phyloP scores from a whole-genome alignment of 2,797 vertebrate genomes.

The Tokudaia muenninki region DNA sequence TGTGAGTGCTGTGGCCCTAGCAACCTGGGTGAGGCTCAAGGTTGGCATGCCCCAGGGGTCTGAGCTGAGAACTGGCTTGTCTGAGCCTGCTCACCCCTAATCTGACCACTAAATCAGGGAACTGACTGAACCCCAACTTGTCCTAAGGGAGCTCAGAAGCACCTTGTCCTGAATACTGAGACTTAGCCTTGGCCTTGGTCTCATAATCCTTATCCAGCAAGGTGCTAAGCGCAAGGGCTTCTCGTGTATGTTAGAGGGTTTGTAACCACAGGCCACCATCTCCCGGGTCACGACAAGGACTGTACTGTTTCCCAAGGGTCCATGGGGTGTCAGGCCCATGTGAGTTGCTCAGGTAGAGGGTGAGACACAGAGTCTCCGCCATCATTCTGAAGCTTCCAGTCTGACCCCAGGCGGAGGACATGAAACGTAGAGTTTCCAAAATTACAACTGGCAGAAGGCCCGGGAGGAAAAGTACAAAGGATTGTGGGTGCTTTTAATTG shows the following conservation, averaged over 20 bases:
- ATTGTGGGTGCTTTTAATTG: background rate
- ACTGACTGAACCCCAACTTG: conserved; percentile 74
- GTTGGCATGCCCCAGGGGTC: background rate
- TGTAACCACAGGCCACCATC: background rate
- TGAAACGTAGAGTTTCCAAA: background rate
- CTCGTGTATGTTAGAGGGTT: background rate
- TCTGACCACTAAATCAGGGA: conserved; percentile 70
- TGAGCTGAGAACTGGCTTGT: conserved; percentile 59
- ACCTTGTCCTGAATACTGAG: background rate
- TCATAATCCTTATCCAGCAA: background rate
- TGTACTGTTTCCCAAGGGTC: background rate
- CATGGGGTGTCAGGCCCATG: background rate
- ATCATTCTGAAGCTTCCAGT: background rate
- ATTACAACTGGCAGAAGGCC: background rate
- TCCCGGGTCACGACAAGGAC: background rate
- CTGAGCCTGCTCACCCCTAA: conserved; percentile 53
- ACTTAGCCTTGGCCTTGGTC: background rate
- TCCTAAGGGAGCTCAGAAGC: conserved; percentile 18
- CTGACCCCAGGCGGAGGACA: background rate
- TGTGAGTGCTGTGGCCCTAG: background rate
- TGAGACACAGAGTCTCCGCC: background rate
- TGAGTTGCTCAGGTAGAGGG: background rate
- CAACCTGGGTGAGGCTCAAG: conserved; percentile 64
- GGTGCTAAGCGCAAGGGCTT: background rate
- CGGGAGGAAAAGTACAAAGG: background rate